Conservation (phyloP, 2,113 vertebrate genomes). For the Puntigrus tetrazona region DNA sequence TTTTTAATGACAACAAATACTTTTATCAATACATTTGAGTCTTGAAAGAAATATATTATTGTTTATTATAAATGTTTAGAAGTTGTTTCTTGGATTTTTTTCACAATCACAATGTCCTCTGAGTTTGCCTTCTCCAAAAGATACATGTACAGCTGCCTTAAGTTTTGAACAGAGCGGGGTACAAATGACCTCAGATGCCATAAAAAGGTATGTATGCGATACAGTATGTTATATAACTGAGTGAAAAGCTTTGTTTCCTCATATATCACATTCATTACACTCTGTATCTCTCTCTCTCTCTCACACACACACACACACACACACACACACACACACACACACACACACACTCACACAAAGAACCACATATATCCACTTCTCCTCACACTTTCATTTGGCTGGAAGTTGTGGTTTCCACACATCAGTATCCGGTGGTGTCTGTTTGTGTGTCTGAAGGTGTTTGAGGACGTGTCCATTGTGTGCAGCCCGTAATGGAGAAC, state of each 20-base stretch:
- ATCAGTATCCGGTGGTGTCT: constrained; percentile 48
- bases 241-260: background rate
- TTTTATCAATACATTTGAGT: background rate
- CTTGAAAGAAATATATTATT: background rate
- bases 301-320: background rate
- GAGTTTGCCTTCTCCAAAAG: background rate
- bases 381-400: constrained; percentile 30
- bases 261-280: background rate
- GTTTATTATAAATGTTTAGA: background rate
- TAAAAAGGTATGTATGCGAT: background rate
- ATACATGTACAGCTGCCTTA: background rate
- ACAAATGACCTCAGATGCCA: background rate
- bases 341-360: background rate
- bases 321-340: background rate
- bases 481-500: constrained; percentile 47
- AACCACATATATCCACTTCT: constrained; percentile 34
- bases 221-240: background rate
- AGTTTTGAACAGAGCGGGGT: background rate
- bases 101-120: background rate
- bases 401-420: constrained; percentile 39
- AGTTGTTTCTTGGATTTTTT: background rate
- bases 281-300: constrained; percentile 52
- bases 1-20: background rate
- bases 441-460: constrained; percentile 55
- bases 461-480: constrained; percentile 56